Base-by-base conservation (phyloP, 2,113 vertebrate species). In the Salvelinus namaycush region DNA sequence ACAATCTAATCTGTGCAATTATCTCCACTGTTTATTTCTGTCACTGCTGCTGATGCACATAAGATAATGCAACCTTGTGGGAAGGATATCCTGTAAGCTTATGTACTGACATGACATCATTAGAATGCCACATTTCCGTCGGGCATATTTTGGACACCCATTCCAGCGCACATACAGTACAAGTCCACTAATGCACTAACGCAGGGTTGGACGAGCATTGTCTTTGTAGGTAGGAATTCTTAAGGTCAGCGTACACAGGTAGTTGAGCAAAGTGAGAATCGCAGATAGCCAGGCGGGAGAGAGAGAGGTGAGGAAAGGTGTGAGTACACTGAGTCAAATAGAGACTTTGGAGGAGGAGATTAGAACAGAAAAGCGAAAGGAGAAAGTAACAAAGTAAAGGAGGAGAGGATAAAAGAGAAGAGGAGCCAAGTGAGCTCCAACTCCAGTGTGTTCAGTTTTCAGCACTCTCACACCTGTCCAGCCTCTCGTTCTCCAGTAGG, bases 401-500 rank as follows among this genome's bases (percentile, higher is more conserved):
- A 54, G 51, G 4, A 4, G 9, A 44, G 8, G 9, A 44, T 39
- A 39, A 51, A 16, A 51, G 49, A 51, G 49, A 51, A 51, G 20
- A 64, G 20, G 60, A 22, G 20, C 12, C 5, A 34, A 13, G 34
- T 31, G 67, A 34, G 67, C 20, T 34, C 34, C 39, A 44, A 44
- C 39, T 44, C 39, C n/a, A 16, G 22, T n/a, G 60, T 64, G 60
- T 64, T n/a, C 1, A 18, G 20, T 76, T 79, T 76, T 82, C 54
- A 64, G 39, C 65, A 77, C 74, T 66, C 83, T 86, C 97, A 98
- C 96, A 98, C 96, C 97, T 99, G 95, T 96, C 95, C 93, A 88
- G 92, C 95, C 94, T 97, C 95, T 95, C 94, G 93, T 95, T 94
- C 95, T 96, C 98, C 98, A 99, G 86, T 94, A 89, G 83, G 98